phyloP scores from a whole-genome alignment of 2,113 vertebrate species.

The Pollimyrus isidori region DNA sequence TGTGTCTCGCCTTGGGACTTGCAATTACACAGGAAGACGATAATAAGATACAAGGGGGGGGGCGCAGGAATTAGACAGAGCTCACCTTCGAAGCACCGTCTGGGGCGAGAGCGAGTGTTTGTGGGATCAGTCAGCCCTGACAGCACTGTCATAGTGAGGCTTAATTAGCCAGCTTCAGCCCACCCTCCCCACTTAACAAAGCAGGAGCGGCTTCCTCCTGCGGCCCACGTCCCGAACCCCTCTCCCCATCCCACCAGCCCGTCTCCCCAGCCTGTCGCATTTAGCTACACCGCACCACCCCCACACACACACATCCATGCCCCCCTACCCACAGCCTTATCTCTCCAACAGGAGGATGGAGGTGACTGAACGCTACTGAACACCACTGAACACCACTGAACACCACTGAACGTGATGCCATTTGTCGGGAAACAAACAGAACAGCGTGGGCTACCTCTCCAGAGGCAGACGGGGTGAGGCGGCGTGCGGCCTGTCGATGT shows the following conservation, averaged over 20 bases:
- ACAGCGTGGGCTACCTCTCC: background rate
- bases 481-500: background rate
- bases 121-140: conserved; percentile 69
- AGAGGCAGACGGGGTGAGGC: background rate
- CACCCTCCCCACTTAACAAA: conserved; percentile 65
- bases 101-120: conserved; percentile 59
- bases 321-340: background rate
- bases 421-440: background rate
- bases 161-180: conserved; percentile 65
- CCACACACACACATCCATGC: background rate
- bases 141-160: conserved; percentile 65
- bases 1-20: conserved; percentile 25
- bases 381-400: background rate
- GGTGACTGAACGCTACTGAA: background rate
- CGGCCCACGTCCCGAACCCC: conserved; percentile 25
- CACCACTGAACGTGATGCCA: background rate
- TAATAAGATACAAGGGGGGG: conserved; percentile 50
- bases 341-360: background rate
- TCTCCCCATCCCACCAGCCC: conserved; percentile 37
- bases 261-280: conserved; percentile 48
- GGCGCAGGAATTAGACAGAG: conserved; percentile 34
- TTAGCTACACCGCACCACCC: background rate
- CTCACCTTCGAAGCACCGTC: conserved; percentile 64
- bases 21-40: conserved; percentile 40
- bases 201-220: conserved; percentile 50